Evolutionary conservation across 2,888 invertebrate species (phyloP), one percentile per base, ranked within the genome.

Genomic region (Dicranocentrus wangi): DNA sequence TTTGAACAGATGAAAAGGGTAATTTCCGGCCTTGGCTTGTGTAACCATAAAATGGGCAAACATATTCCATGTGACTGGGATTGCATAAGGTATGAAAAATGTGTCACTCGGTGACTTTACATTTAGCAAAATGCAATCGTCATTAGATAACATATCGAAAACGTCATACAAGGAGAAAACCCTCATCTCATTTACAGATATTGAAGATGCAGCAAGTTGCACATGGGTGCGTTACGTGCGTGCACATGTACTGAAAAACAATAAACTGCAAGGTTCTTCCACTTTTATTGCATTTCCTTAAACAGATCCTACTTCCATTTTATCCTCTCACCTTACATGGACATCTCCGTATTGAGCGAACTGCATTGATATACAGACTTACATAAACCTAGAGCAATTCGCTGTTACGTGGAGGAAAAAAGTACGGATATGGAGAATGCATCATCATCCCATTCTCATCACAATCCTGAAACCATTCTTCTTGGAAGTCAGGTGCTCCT

Each of bases 251-350:
- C 23, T 65, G 47, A 68, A 61, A 43, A 43, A 60, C 27, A 78
- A 70, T 70, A 78, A 70, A 53, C 53, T 27, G 71, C 55, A 63
- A 70, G 55, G 78, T 71, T 65, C 70, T 71, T 65, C 78, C 58
- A 65, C 55, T 51, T 78, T 78, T 78, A 78, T 71, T 78, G 71
- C 78, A 71, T 78, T 78, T 78, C 78, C 78, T 78, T 78, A 78
- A 78, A 78, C 70, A 78, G 78, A 70, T 71, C 69, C 65, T 21
- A 78, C 71, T 78, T 78, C 65, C 71, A 78, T 78, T 70, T 71
- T 71, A 71, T 78, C 55, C 43, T 51, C 23, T 1, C 55, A n/a
- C 78, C 78, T 0, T 55, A 78, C 43, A 78, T 78, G 78, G 78
- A 71, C 78, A 78, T 71, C 63, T 25, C 71, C 71, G 70, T 70